Evolutionary conservation across 2,888 invertebrate genomes (phyloP), one percentile per base, ranked within the genome.

Genomic region (Diogma glabrata): DNA sequence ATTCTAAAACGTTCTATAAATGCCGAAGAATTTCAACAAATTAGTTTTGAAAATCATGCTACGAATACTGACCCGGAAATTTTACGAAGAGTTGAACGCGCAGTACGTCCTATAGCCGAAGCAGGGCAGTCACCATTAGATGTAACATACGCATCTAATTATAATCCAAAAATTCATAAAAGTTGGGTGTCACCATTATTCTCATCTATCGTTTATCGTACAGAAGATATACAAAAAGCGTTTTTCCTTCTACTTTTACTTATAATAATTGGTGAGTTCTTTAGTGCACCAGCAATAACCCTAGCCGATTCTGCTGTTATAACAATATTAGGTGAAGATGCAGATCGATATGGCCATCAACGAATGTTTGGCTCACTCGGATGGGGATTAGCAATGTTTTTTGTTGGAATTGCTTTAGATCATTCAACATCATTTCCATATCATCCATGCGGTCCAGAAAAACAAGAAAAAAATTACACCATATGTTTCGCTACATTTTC

Each of bases 351-450:
- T 67, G 96, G 96, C 0, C 88, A 93, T 63, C 97, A 97, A 72
- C 81, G 97, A 59, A 95, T 99, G 92, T 97, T 95, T 65, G 95
- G 95, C 2, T 95, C 94, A 16, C 75, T 96, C 52, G 97, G 97
- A 43, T 99, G 97, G 97, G 97, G 94, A 23, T 74, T 97, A 59
- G 89, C 97, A 45, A 99, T 99, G 97, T 97, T 99, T 72, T 86
- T 97, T 66, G 94, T 99, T 53, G 69, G 69, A 53, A 92, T 94
- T 60, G 93, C 90, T 2, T 74, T 99, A 54, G 97, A 99, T 72
- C 93, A 96, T 68, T 94, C 95, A 52, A 94, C 94, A 17, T 86
- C 93, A 1, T 97, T 99, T 70, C 88, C 92, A 20, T 80, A 88
- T 60, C 92, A 93, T 70, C 93, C 93, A 0, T 95, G 94, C 64